Evolutionary conservation across 1,140 invertebrate genomes (phyloP).

Genomic region (Pseudomyrmex concolor): DNA sequence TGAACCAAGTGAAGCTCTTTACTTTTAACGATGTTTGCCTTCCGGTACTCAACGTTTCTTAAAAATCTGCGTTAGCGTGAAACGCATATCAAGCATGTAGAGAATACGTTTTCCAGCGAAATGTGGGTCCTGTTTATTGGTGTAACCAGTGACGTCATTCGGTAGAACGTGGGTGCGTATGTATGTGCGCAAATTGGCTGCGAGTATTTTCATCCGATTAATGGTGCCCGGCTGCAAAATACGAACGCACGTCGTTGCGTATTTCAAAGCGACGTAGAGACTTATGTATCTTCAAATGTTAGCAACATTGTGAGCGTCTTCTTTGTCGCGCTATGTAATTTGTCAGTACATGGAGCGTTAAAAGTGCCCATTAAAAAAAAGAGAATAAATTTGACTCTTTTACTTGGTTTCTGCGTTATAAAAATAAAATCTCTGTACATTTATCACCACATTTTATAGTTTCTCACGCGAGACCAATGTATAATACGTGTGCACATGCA

Average conservation of each 20-base stretch:
- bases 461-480: too few relatives aligned
- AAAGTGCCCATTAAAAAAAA: constrained; percentile 7
- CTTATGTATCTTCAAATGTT: constrained; percentile 31
- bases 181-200: constrained; percentile 45
- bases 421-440: not conserved
- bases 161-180: constrained; percentile 3
- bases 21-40: not conserved
- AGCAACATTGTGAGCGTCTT: not conserved
- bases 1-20: not conserved
- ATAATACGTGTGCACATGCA: not conserved
- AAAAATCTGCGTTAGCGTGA: constrained; percentile 12
- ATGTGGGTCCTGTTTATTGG: constrained; percentile 71
- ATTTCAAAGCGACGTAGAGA: constrained; percentile 32
- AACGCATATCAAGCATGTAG: not conserved
- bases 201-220: constrained; percentile 69
- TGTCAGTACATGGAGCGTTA: not conserved
- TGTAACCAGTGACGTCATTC: constrained; percentile 70
- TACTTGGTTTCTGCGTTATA: not conserved
- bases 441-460: not conserved
- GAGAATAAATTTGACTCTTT: not conserved
- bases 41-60: not conserved
- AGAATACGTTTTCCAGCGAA: constrained; percentile 56
- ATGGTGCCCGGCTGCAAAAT: constrained; percentile 50
- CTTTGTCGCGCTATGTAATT: constrained; percentile 12
- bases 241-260: constrained; percentile 43